Evolutionary conservation across 2,888 invertebrate species (phyloP).

Genomic region (Drosophila neonasuta): DNA sequence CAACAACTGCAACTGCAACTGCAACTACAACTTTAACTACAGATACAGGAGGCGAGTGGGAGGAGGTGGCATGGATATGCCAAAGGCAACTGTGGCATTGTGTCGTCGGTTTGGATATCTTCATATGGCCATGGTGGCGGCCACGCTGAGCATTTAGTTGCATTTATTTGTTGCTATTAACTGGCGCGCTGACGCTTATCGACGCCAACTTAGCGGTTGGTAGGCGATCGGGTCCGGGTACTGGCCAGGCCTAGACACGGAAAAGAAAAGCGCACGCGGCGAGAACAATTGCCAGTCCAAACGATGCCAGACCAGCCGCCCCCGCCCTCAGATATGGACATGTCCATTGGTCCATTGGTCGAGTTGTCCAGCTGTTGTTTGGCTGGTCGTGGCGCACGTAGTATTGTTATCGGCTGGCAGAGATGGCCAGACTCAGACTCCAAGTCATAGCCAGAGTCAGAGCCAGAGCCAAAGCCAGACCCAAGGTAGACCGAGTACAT

Average conservation of each 20-base stretch:
- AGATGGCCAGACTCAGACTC: conserved; percentile 44
- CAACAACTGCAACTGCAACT: conserved; percentile 34
- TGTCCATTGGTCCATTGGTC: conserved; percentile 33
- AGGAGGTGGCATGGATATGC: conserved; percentile 77
- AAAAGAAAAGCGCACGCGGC: conserved; percentile 71
- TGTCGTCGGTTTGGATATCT: conserved; percentile 82
- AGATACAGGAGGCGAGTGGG: conserved; percentile 21
- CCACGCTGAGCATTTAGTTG: conserved; percentile 79
- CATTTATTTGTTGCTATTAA: conserved; percentile 83
- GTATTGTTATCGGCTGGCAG: conserved; percentile 64
- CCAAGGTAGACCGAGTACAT: conserved; percentile 40
- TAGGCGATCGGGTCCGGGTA: conserved; percentile 14
- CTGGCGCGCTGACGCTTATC: conserved; percentile 80
- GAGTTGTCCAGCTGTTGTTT: conserved; percentile 21
- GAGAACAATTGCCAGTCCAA: conserved; percentile 56
- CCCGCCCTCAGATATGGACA: conserved; percentile 38
- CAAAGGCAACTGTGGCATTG: conserved; percentile 80
- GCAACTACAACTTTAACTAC: background rate
- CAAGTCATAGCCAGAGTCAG: conserved; percentile 14
- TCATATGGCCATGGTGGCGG: conserved; percentile 72
- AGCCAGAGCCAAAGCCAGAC: background rate
- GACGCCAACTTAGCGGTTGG: conserved; percentile 33
- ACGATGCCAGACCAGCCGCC: conserved; percentile 34
- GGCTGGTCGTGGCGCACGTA: conserved; percentile 66
- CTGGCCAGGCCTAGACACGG: conserved; percentile 56